A percentile compares a stretch with the other conserved stretches of the same genome.
Conservation (phyloP, 1,140 invertebrate species). For the Dendrolimus kikuchii region DNA sequence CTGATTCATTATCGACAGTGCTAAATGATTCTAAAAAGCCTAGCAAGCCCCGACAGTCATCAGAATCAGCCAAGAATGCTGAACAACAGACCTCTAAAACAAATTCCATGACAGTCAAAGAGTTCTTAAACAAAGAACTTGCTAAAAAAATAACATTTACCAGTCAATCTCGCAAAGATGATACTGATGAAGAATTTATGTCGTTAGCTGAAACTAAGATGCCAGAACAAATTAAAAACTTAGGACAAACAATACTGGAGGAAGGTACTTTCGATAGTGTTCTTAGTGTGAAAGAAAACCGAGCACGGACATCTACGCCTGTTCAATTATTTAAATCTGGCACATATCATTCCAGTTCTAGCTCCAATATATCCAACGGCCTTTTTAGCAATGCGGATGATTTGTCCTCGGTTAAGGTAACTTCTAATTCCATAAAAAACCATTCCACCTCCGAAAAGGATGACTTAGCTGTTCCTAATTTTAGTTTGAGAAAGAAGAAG, state of each 20-base stretch:
- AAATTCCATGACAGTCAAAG: slow-evolving; percentile 60
- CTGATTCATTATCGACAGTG: slow-evolving; percentile 34
- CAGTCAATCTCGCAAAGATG: slow-evolving; percentile 39
- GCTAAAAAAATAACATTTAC: slow-evolving; percentile 61
- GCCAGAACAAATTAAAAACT: slow-evolving; percentile 47
- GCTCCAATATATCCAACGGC: slow-evolving; percentile 56
- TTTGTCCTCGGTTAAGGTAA: slow-evolving; percentile 69
- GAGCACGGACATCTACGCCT: slow-evolving; percentile 71
- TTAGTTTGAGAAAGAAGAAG: slow-evolving; percentile 60
- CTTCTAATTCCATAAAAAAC: slow-evolving; percentile 57
- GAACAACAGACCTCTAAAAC: slow-evolving; percentile 49
- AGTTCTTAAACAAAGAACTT: slow-evolving; percentile 56
- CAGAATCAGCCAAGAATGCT: slow-evolving; percentile 34
- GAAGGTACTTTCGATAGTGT: slow-evolving; percentile 28
- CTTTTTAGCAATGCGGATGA: slow-evolving; percentile 70
- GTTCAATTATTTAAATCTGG: slow-evolving; percentile 64
- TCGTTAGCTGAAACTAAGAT: slow-evolving; percentile 60
- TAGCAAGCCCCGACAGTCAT: slow-evolving; percentile 14
- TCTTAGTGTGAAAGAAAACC: slow-evolving; percentile 25
- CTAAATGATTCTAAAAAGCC: slow-evolving; percentile 25
- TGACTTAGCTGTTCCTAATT: slow-evolving; percentile 65
- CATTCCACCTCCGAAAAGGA: slow-evolving; percentile 63
- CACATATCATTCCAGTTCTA: slow-evolving; percentile 59
- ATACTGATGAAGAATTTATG: slow-evolving; percentile 46
- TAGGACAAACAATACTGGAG: slow-evolving; percentile 16